These are phyloP conservation scores for Platerodrilus igneus DNA, from an alignment of 2,888 invertebrate genomes.

Conservation along the genomic window DNA sequence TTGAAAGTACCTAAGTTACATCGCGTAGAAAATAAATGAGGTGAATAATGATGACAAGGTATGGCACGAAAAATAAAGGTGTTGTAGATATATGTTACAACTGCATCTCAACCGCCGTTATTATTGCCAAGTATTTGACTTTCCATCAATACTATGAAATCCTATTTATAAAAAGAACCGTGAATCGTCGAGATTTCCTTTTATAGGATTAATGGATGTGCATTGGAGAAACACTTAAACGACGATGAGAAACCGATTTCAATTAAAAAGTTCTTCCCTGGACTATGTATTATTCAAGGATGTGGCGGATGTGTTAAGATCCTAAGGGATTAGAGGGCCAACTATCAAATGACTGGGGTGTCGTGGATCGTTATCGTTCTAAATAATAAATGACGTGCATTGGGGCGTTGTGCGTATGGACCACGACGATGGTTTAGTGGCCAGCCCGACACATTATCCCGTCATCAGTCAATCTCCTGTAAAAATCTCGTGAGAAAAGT, in stretches of 20 bases:
- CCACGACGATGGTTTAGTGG: constrained; percentile 24
- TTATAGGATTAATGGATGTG: too few relatives aligned
- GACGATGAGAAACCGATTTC: constrained; percentile 15
- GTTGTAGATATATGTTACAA: too few relatives aligned
- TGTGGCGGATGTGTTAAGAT: constrained; percentile 30
- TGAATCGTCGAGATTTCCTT: too few relatives aligned
- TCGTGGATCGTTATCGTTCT: constrained; percentile 41
- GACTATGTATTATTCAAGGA: constrained; percentile 38
- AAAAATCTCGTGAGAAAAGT: constrained; percentile 1
- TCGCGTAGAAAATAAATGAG: constrained; percentile 14
- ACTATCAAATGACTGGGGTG: constrained; percentile 38
- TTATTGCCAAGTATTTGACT: too few relatives aligned
- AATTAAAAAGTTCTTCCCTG: constrained; percentile 17
- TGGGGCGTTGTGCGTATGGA: constrained; percentile 25
- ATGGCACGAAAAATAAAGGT: too few relatives aligned
- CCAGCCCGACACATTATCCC: constrained; percentile 27
- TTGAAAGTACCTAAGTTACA: constrained; percentile 23
- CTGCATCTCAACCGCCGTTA: too few relatives aligned
- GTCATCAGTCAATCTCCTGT: constrained; percentile 22
- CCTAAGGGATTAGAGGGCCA: constrained; percentile 30
- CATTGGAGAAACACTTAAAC: too few relatives aligned
- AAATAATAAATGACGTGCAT: constrained; percentile 34
- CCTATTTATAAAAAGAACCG: too few relatives aligned
- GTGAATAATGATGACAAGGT: constrained; percentile 17
- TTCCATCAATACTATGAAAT: too few relatives aligned